These are phyloP conservation scores for Aepyceros melampus DNA, from an alignment of 2,113 vertebrate genomes.

Conservation along the genomic window DNA sequence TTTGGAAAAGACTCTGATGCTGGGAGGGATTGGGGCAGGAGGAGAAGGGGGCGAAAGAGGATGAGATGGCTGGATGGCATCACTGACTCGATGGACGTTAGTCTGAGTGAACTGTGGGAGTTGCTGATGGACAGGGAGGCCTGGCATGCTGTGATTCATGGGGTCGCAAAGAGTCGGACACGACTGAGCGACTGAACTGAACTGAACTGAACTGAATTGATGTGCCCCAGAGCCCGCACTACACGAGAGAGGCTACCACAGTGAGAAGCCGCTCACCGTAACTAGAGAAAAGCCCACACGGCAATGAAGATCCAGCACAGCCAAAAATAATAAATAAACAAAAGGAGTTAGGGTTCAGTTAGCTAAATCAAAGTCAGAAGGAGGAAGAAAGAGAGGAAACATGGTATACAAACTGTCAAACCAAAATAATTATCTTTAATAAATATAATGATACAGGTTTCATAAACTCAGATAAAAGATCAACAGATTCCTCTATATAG, in stretches of 20 bases:
- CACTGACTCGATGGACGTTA: rapidly evolving
- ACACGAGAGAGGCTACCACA: background rate
- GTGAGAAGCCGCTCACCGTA: background rate
- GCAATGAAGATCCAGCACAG: background rate
- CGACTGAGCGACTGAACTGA: too few relatives aligned
- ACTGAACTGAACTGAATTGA: too few relatives aligned
- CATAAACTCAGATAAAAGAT: background rate
- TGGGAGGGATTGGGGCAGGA: too few relatives aligned
- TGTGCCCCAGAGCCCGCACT: background rate
- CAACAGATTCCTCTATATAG: background rate
- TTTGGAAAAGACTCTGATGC: too few relatives aligned
- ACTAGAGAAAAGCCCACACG: background rate
- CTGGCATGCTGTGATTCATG: too few relatives aligned
- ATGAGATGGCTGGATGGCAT: too few relatives aligned
- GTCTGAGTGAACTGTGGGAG: too few relatives aligned
- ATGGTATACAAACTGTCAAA: background rate
- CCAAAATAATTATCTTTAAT: background rate
- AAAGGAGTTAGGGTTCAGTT: background rate
- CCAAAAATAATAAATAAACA: background rate
- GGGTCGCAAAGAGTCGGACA: too few relatives aligned
- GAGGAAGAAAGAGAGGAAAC: background rate
- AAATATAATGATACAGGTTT: background rate
- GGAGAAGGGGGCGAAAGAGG: too few relatives aligned
- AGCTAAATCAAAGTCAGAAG: background rate
- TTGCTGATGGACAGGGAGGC: too few relatives aligned